Evolutionary conservation across 2,113 vertebrate genomes (phyloP).

Genomic region (Tringa solitaria): DNA sequence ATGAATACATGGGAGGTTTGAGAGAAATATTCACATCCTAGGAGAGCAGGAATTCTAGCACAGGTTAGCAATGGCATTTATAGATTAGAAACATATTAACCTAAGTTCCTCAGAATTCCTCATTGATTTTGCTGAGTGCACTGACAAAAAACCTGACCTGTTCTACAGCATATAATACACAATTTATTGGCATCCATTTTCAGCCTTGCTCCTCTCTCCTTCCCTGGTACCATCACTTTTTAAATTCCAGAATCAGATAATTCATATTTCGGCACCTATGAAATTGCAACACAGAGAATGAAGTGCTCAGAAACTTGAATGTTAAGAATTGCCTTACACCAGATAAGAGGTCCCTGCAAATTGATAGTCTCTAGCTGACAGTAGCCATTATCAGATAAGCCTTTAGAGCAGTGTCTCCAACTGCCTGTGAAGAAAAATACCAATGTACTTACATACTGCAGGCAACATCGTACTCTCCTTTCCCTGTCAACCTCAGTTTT

Average conservation of each 20-base stretch:
- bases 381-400: slow-evolving; percentile 37
- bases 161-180: not conserved
- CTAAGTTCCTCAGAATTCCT: not conserved
- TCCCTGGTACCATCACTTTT: not conserved
- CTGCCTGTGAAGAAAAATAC: slow-evolving; percentile 36
- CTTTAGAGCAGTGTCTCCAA: slow-evolving; percentile 11
- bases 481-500: slow-evolving; percentile 21
- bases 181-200: not conserved
- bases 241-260: not conserved
- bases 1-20: not conserved
- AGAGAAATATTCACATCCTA: slow-evolving; percentile 9
- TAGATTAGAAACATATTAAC: not conserved
- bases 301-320: not conserved
- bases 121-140: not conserved
- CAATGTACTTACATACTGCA: not conserved
- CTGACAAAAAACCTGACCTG: not conserved
- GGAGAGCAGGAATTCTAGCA: not conserved
- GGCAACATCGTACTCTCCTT: not conserved
- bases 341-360: slow-evolving; percentile 11
- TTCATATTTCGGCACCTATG: not conserved
- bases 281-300: not conserved
- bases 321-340: slow-evolving; percentile 5
- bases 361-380: slow-evolving; percentile 27
- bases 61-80: not conserved
- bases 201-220: not conserved